phyloP scores from a whole-genome alignment of 2,113 vertebrate species.

The Cyanoderma ruficeps region DNA sequence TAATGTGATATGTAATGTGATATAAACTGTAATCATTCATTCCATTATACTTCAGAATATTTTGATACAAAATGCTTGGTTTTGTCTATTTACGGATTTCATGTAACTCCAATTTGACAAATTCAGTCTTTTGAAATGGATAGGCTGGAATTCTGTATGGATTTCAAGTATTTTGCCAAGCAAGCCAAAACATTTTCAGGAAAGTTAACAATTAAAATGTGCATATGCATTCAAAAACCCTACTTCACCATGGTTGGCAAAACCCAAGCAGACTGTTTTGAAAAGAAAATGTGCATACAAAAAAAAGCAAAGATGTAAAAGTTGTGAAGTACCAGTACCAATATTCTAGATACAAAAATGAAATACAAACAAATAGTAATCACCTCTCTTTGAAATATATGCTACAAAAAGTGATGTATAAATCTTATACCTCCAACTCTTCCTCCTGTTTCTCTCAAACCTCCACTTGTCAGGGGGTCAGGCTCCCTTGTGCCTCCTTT shows the following conservation, averaged over 20 bases:
- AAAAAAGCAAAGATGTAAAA: neutral
- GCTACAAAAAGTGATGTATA: neutral
- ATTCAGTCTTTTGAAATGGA: neutral
- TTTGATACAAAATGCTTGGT: neutral
- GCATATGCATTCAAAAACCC: neutral
- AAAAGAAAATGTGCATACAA: neutral
- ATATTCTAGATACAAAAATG: neutral
- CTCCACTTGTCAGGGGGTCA: fast-evolving
- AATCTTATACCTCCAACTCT: neutral
- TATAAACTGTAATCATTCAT: neutral
- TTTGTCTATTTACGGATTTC: neutral
- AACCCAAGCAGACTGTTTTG: neutral
- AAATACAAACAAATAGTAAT: neutral
- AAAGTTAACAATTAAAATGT: neutral
- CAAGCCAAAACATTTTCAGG: neutral
- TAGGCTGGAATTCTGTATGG: neutral
- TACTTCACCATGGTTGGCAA: neutral
- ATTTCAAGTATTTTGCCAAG: neutral
- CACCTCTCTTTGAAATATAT: neutral
- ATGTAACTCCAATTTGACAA: neutral
- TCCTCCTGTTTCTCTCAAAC: neutral
- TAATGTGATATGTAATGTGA: neutral
- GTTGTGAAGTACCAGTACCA: neutral
- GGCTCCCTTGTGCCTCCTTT: neutral
- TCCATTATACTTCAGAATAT: neutral